These are phyloP conservation scores for Chiroxiphia lanceolata DNA, from an alignment of 2,797 vertebrate genomes.

Conservation along the genomic window DNA sequence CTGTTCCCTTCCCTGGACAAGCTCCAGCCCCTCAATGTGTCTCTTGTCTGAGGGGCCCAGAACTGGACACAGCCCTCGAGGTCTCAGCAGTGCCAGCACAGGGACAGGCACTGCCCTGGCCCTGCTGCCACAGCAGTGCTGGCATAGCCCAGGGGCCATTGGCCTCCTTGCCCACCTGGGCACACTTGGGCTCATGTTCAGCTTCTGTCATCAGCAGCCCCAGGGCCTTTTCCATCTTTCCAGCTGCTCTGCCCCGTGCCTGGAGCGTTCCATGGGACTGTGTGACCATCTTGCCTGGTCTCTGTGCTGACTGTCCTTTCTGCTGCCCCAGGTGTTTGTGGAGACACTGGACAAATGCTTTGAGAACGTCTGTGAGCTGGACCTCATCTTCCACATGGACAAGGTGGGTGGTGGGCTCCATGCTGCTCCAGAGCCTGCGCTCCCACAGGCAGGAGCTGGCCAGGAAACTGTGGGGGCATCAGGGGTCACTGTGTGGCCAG, in stretches of 20 bases:
- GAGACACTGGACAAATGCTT: slow-evolving; percentile 87
- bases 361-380: slow-evolving; percentile 85
- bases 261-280: background rate
- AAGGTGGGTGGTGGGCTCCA: slow-evolving; percentile 73
- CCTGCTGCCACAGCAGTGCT: background rate
- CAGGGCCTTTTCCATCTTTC: background rate
- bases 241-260: fast-evolving
- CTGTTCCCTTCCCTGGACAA: fast-evolving
- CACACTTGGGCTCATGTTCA: background rate
- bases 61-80: background rate
- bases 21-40: background rate
- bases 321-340: slow-evolving; percentile 79
- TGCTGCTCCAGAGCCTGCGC: background rate
- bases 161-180: background rate
- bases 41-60: background rate
- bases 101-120: background rate
- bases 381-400: slow-evolving; percentile 87
- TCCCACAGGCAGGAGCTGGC: background rate
- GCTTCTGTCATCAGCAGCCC: background rate
- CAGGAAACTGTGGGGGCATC: fast-evolving
- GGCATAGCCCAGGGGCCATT: background rate
- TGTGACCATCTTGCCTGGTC: background rate
- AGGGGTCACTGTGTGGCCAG: background rate
- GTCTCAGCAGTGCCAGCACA: background rate
- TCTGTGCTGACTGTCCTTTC: background rate